Base-by-base conservation (phyloP, 2,888 invertebrate species). In the Dicycla oo region DNA sequence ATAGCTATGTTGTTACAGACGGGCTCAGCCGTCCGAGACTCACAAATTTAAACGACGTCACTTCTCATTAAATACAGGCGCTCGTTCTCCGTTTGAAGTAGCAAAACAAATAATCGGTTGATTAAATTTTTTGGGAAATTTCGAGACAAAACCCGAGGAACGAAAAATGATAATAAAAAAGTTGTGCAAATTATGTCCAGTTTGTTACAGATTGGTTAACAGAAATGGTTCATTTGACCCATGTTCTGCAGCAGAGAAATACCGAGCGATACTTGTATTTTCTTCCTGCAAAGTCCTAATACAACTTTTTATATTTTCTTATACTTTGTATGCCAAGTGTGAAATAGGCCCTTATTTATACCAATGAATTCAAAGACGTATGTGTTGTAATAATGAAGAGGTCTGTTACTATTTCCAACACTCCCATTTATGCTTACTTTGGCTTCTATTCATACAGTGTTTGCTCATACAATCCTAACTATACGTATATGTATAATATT, bases 21-120 rank as follows among this genome's bases (percentile, higher is more conserved):
- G 49, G 34, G 23, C 30, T 2, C 18, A 40, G 34, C 38, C 62
- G 26, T 64, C 68, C 15, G 64, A 38, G 53, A 0, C 40, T 40
- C 51, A 38, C 77, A 53, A 77, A 77, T 75, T 64, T 69, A 69
- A 69, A 76, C 51, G 61, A 77, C 56, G 64, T 81, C 64, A 81
- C 43, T 76, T 26, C 53, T 65, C 64, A 70, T 77, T 70, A 81
- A 40, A 20, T 64, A 15, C 77, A 81, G 49, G 38, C 20, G 38
- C 18, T 23, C 40, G 34, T 56, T 34, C 73, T 56, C 30, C 40
- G 13, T 80, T 51, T 63, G 49, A 20, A 45, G 11, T 60, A 64
- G 49, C 56, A 53, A 26, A 11, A 40, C n/a, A 75, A 76, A 57
- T 69, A 43, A 76, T 18, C 53, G 23, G 45, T 53, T 57, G 54